Evolutionary conservation across 2,888 invertebrate species (phyloP).

Genomic region (Tachina grossa): DNA sequence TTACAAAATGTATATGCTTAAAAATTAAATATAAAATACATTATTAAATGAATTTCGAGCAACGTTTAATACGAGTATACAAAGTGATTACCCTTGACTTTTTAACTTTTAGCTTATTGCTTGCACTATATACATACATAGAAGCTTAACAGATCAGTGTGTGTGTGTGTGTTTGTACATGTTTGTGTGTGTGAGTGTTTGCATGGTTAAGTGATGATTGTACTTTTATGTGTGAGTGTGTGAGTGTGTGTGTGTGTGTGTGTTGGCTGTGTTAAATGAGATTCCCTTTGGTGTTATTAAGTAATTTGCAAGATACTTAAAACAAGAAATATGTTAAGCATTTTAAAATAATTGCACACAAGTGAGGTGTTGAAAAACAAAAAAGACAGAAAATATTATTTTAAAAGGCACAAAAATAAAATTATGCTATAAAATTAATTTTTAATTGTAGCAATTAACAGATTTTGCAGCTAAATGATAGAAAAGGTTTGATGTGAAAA

Average conservation of each 20-base stretch:
- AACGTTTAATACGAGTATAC: slow-evolving; percentile 59
- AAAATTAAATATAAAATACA: slow-evolving; percentile 22
- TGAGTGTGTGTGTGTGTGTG: slow-evolving; percentile 4
- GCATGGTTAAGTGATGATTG: slow-evolving; percentile 43
- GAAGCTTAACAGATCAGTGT: slow-evolving; percentile 2
- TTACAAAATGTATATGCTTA: neutral
- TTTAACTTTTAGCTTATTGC: slow-evolving; percentile 59
- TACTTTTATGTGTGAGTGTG: neutral
- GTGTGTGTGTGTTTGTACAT: neutral
- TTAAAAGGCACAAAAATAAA: slow-evolving; percentile 1
- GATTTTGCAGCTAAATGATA: neutral
- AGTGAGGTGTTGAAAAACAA: slow-evolving; percentile 63
- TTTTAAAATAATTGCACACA: slow-evolving; percentile 74
- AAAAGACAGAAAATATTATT: slow-evolving; percentile 2
- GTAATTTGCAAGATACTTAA: slow-evolving; percentile 82
- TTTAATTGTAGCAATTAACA: neutral
- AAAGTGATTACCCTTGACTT: slow-evolving; percentile 70
- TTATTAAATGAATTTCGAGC: slow-evolving; percentile 50
- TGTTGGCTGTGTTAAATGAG: slow-evolving; percentile 29
- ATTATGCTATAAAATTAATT: neutral
- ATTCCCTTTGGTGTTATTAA: slow-evolving; percentile 77
- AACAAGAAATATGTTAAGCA: slow-evolving; percentile 81
- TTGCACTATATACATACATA: too few relatives aligned
- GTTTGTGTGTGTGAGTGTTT: slow-evolving; percentile 2
- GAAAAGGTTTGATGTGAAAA: neutral